phyloP scores from a whole-genome alignment of 2,888 invertebrate species.

The Chaetogeoica ovagalla region DNA sequence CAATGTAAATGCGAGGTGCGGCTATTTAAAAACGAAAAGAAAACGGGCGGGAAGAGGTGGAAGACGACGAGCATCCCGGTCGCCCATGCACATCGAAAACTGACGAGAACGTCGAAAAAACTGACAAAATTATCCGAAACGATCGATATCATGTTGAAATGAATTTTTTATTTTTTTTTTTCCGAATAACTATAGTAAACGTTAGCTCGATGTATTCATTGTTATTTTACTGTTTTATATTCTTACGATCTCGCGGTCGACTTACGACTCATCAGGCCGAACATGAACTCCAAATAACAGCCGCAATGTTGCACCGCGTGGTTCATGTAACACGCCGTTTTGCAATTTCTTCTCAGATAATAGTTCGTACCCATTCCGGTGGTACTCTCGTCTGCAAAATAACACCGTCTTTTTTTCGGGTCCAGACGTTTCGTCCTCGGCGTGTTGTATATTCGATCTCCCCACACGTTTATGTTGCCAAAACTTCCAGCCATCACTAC shows the following conservation, averaged over 20 bases:
- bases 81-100: no score
- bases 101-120: no score
- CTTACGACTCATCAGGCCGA: constrained; percentile 55
- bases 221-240: no score
- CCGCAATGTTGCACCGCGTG: constrained; percentile 57
- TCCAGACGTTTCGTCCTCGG: constrained; percentile 53
- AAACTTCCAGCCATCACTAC: constrained; percentile 56
- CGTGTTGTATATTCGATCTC: constrained; percentile 57
- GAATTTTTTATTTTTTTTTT: no score
- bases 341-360: constrained; percentile 58
- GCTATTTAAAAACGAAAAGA: no score
- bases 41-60: no score
- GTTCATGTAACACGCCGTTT: constrained; percentile 57
- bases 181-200: no score
- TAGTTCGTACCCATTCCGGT: constrained; percentile 53
- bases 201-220: no score
- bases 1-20: no score
- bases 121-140: no score
- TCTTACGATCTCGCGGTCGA: not conserved
- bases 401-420: constrained; percentile 55
- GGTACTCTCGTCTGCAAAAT: constrained; percentile 56
- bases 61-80: no score
- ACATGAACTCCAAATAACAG: constrained; percentile 58
- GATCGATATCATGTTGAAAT: no score
- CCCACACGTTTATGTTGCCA: constrained; percentile 57